Evolutionary conservation across 2,113 vertebrate genomes (phyloP).

Genomic region (Cynoglossus semilaevis): DNA sequence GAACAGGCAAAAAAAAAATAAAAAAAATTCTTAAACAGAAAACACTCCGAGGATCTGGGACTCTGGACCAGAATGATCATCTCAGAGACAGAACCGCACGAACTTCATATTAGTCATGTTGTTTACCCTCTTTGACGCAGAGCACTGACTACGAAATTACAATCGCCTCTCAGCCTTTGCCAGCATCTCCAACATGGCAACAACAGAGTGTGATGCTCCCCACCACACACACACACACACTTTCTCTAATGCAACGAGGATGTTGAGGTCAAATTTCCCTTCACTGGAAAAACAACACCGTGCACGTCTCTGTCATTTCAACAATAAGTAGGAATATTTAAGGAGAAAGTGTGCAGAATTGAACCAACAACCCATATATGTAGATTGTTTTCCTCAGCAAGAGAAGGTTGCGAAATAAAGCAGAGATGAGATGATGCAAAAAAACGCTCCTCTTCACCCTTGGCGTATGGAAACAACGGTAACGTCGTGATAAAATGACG

Average conservation of each 20-base stretch:
- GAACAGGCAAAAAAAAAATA: background rate
- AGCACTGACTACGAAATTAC: constrained; percentile 32
- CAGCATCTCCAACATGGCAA: constrained; percentile 33
- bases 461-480: constrained; percentile 28
- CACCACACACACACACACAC: background rate
- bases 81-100: constrained; percentile 1
- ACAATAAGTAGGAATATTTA: background rate
- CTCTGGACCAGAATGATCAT: background rate
- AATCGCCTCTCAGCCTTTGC: constrained; percentile 16
- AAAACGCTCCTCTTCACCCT: constrained; percentile 36
- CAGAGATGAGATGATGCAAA: constrained; percentile 44
- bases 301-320: background rate
- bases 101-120: constrained; percentile 3
- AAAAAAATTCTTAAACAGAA: too few species aligned
- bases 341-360: background rate
- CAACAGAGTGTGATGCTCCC: background rate
- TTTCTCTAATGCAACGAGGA: background rate
- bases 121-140: constrained; percentile 37
- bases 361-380: background rate
- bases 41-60: too few species aligned
- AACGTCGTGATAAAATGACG: constrained; percentile 42
- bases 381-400: background rate
- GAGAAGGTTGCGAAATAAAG: constrained; percentile 10
- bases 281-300: constrained; percentile 16
- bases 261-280: constrained; percentile 31